These are phyloP conservation scores for Xyrauchen texanus DNA, from an alignment of 2,113 vertebrate species.

Conservation along the genomic window DNA sequence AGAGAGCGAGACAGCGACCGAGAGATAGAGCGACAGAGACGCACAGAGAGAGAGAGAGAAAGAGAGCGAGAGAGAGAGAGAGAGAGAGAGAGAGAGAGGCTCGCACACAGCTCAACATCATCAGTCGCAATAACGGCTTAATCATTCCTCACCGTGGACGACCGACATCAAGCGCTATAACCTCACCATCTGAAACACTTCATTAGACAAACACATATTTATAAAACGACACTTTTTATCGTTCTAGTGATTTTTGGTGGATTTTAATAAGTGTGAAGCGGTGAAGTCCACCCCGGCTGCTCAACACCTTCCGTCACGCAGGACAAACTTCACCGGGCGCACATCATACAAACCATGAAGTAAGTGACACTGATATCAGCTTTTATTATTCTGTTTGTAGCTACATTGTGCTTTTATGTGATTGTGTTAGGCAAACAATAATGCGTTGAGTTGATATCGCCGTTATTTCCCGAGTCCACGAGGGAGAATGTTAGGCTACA, in stretches of 20 bases:
- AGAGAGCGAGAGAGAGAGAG: constrained; percentile 25
- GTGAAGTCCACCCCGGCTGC: constrained; percentile 68
- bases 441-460: background rate
- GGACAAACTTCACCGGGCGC: constrained; percentile 65
- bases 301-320: constrained; percentile 64
- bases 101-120: constrained; percentile 66
- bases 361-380: constrained; percentile 66
- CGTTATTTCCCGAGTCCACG: background rate
- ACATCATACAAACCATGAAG: constrained; percentile 70
- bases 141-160: constrained; percentile 53
- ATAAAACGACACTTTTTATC: constrained; percentile 23
- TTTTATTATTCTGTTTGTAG: background rate
- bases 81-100: constrained; percentile 6
- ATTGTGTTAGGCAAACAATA: constrained; percentile 7
- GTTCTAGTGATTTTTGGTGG: constrained; percentile 43
- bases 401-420: constrained; percentile 31
- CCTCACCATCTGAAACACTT: constrained; percentile 79
- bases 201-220: constrained; percentile 60
- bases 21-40: constrained; percentile 52
- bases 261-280: constrained; percentile 71
- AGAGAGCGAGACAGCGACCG: too few species aligned
- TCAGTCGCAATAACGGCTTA: constrained; percentile 57
- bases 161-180: constrained; percentile 1
- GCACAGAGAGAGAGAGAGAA: constrained; percentile 34
- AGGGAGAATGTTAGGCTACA: too few species aligned